Base-by-base conservation (phyloP, 2,888 invertebrate species). In the Alentia gelatinosa region DNA sequence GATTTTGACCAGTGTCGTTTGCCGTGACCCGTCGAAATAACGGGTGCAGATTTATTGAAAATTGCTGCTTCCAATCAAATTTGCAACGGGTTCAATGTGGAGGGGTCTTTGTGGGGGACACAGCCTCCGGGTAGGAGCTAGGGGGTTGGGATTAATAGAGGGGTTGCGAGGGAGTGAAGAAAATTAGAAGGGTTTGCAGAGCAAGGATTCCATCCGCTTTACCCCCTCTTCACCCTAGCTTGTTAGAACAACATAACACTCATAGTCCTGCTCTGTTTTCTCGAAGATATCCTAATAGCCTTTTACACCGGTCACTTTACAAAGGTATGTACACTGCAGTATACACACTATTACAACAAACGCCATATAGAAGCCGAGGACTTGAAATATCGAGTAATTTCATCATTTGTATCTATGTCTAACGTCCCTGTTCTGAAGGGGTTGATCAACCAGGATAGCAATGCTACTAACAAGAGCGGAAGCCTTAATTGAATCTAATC, bases 41-140 rank as follows among this genome's bases (percentile, higher is more conserved):
- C 19, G 42, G 33, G n/a, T 33, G 86, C 47, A 47, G 86, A 47
- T 86, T 86, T 33, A 86, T 86, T 47, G 86, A 86, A 50, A 86
- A 86, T 86, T 42, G 86, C 26, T 30, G 30, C 86, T 86, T 86
- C 86, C 50, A 86, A 86, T 86, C 86, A 86, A 47, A 86, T 86
- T 47, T 86, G 86, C 50, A 86, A 9, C 86, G 1, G 42, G 47
- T 86, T 74, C 39, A 79, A 79, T 79, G 79, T n/a, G 5, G n/a
- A 15, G 39, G 37, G 79, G 37, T 19, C 37, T 79, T 79, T 79
- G 79, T 39, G 39, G 37, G 39, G 35, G 79, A 30, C 33, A 9
- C 68, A 26, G 68, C n/a, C 33, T 30, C 5, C 19, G 37, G 39
- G 79, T 35, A 12, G 79, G 79, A 39, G 30, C 74, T 74, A 15